These are phyloP conservation scores for Onychomys torridus DNA, from an alignment of 2,797 vertebrate genomes.

Conservation along the genomic window DNA sequence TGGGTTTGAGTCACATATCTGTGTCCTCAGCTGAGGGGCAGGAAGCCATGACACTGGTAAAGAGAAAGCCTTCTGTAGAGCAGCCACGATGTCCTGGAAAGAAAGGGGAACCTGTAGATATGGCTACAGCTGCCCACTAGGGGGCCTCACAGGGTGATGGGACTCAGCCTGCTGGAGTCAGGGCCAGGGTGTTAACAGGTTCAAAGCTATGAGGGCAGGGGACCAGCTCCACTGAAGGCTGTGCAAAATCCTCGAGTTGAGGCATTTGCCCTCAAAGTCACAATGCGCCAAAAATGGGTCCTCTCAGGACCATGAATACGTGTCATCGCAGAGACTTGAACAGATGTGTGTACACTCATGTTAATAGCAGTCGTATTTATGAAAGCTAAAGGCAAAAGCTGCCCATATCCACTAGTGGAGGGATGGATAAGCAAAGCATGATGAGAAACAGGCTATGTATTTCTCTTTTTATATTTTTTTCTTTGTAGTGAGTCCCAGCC, in stretches of 20 bases:
- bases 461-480: neutral
- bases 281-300: neutral
- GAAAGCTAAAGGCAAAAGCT: neutral
- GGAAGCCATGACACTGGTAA: neutral
- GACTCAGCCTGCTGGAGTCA: neutral
- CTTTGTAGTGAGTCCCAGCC: neutral
- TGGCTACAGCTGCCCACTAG: neutral
- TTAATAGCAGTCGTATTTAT: neutral
- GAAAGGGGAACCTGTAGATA: neutral
- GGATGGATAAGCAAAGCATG: neutral
- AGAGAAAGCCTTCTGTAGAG: neutral
- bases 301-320: neutral
- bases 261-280: neutral
- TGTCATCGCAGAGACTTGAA: neutral
- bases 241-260: neutral
- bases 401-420: neutral
- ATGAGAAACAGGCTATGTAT: neutral
- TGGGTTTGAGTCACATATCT: conserved; percentile 52
- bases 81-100: neutral
- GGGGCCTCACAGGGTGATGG: accelerated
- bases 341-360: too few species aligned
- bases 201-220: neutral
- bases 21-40: neutral
- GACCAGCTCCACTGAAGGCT: neutral
- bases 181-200: neutral